phyloP scores from a whole-genome alignment of 2,888 invertebrate genomes.

The Polydrusus cervinus region DNA sequence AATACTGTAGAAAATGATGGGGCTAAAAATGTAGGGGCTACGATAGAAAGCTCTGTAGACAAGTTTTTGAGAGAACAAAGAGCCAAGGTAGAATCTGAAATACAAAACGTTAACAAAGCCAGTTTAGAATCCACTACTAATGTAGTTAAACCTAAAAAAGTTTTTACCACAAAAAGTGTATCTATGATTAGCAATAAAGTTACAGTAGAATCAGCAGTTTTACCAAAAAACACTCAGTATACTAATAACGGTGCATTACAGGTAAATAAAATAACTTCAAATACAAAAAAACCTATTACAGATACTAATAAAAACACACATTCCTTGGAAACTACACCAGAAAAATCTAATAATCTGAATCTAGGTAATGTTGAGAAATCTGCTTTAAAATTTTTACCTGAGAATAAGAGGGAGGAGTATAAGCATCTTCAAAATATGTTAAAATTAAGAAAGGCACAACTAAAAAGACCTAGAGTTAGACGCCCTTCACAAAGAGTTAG shows the following conservation, averaged over 20 bases:
- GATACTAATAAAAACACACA: not conserved
- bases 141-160: slow-evolving; percentile 13
- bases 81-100: slow-evolving; percentile 67
- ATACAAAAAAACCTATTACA: not conserved
- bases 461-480: slow-evolving; percentile 50
- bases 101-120: slow-evolving; percentile 29
- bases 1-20: not conserved
- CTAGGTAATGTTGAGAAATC: slow-evolving; percentile 60
- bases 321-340: not conserved
- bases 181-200: not conserved
- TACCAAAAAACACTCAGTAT: not conserved
- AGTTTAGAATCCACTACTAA: slow-evolving; percentile 4
- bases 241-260: not conserved
- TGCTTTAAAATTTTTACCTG: slow-evolving; percentile 67
- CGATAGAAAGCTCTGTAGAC: slow-evolving; percentile 62
- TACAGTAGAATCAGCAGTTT: not conserved
- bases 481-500: slow-evolving; percentile 44
- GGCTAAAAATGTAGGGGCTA: slow-evolving; percentile 1
- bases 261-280: not conserved
- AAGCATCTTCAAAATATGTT: slow-evolving; percentile 66
- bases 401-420: slow-evolving; percentile 69
- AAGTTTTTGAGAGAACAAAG: slow-evolving; percentile 68
- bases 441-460: slow-evolving; percentile 63
- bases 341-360: slow-evolving; percentile 19
- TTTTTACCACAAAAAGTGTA: not conserved